Conservation (phyloP, 1,140 invertebrate species). For the Periplaneta americana region DNA sequence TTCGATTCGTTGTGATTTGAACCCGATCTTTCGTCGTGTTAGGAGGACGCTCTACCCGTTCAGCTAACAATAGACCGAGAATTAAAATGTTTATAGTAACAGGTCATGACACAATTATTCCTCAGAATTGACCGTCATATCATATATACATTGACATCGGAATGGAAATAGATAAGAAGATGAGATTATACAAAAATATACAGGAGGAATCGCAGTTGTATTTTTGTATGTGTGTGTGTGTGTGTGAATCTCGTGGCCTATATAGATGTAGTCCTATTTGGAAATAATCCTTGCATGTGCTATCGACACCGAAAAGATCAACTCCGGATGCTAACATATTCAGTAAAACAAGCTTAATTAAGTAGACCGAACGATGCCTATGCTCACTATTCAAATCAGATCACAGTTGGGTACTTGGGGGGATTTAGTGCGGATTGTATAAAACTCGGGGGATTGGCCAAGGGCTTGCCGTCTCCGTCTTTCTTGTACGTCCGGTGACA, state of each 20-base stretch:
- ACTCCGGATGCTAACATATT: background rate
- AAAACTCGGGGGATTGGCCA: background rate
- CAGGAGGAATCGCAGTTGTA: no score
- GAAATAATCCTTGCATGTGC: background rate
- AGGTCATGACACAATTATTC: no score
- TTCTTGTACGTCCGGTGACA: constrained; percentile 5
- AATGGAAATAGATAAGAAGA: no score
- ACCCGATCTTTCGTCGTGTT: no score
- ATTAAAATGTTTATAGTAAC: no score
- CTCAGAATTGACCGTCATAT: no score
- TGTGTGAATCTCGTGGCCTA: background rate
- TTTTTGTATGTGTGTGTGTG: no score
- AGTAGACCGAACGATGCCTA: background rate
- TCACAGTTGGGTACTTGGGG: background rate
- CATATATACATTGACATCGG: no score
- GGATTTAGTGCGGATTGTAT: background rate
- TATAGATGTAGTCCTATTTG: background rate
- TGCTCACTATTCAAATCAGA: background rate
- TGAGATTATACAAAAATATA: no score
- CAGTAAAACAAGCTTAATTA: background rate
- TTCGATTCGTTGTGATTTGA: no score
- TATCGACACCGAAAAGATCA: background rate
- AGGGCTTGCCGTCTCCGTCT: background rate
- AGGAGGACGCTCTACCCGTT: no score
- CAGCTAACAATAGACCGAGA: no score